Percentiles rank a stretch among this genome's conserved stretches.
Conservation (phyloP, 1,140 invertebrate genomes). For the Brachionus calyciflorus region DNA sequence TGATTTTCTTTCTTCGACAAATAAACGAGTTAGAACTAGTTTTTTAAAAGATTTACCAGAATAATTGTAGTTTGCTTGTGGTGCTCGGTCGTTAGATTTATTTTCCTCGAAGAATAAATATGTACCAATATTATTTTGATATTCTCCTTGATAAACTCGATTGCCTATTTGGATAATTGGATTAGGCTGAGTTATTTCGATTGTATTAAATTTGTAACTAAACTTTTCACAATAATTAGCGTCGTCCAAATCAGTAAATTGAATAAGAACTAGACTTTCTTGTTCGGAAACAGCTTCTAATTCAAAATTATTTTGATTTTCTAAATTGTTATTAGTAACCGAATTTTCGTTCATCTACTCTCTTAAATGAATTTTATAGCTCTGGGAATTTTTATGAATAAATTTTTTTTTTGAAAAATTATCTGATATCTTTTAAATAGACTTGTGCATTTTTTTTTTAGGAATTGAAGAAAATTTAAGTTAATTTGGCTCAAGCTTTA, state of each 20-base stretch:
- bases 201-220: conserved; percentile 8
- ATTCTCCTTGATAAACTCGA: conserved; percentile 25
- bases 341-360: too few relatives aligned
- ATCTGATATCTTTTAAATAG: too few relatives aligned
- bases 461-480: too few relatives aligned
- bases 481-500: too few relatives aligned
- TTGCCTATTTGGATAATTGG: conserved; percentile 43
- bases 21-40: conserved; percentile 29
- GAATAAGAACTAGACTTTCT: conserved; percentile 28
- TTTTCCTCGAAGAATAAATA: conserved; percentile 27
- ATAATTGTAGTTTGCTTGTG: neutral
- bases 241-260: conserved; percentile 45
- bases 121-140: conserved; percentile 33
- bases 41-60: conserved; percentile 44
- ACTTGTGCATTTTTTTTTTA: too few relatives aligned
- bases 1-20: conserved; percentile 26
- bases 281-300: neutral
- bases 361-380: too few relatives aligned
- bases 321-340: too few relatives aligned
- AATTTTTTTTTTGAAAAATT: too few relatives aligned
- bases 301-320: too few relatives aligned
- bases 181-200: conserved; percentile 29
- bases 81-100: neutral
- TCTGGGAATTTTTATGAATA: too few relatives aligned
- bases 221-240: conserved; percentile 31